Base-by-base conservation (phyloP, 2,888 invertebrate genomes). In the Epistrophe grossulariae region DNA sequence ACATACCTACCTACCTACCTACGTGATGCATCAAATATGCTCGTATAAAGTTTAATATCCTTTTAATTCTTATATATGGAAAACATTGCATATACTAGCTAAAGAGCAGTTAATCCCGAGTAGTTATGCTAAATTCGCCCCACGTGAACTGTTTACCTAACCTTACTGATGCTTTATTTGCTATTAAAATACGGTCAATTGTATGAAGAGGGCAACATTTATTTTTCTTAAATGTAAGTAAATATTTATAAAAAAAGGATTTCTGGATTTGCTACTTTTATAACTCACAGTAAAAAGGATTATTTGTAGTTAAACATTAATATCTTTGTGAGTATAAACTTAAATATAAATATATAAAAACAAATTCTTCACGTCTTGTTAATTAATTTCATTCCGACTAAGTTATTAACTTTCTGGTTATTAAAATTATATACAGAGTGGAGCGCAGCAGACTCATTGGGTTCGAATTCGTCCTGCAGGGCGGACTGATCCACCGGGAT, bases 1-100 rank as follows among this genome's bases (percentile, higher is more conserved):
- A 38, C 57, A 28, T 79, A n/a, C n/a, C n/a, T 24, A 24, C 24
- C 24, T 24, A 24, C 24, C 24, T 24, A 64, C 9, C 70, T 45
- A 81, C 60, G 59, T 82, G 77, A 72, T 71, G 62, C 59, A 80
- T 76, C 60, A 76, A 81, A 62, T 70, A 59, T 70, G 60, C 40
- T 70, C 62, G 38, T 71, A 66, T 71, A 66, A 79, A 79, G 17
- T 66, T 66, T 48, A 72, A 73, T 48, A 66, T 70, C 38, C n/a
- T 19, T 40, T 68, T 68, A 48, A 79, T 66, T 72, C 31, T 59
- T 43, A 28, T 35, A 28, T 35, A 55, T 52, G 45, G 6, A 45
- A 13, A 45, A 52, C 62, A 50, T 10, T 6, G 48, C n/a, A 24
- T 24, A 28, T 28, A 28, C 19, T 19, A 5, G 40, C 10, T 62